Base-by-base conservation (phyloP, 2,888 invertebrate genomes). In the Bellardia pandia region DNA sequence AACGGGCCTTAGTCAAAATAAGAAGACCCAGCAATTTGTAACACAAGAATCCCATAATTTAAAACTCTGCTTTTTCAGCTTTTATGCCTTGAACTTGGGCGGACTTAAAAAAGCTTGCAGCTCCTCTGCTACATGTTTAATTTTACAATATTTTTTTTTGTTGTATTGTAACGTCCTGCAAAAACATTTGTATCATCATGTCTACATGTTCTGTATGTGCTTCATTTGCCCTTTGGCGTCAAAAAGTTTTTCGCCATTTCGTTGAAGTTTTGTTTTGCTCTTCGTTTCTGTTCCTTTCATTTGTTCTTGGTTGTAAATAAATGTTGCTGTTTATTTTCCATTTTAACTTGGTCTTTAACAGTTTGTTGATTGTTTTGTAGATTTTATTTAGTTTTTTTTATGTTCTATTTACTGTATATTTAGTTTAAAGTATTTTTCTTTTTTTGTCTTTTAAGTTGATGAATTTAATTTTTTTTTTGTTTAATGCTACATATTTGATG, bases 211-310 rank as follows among this genome's bases (percentile, higher is more conserved):
- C 16, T 68, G 79, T 53, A 64, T 86, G 82, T 80, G 80, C 42
- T 85, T 85, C 80, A 86, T 88, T 88, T 89, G 88, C 88, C 89
- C 86, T 89, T 83, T 89, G 90, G 90, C 90, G 89, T 88, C 89
- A 77, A 80, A 89, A 90, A 90, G 89, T 90, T 90, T 88, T 89
- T 84, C 89, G 86, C 86, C 83, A 88, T 86, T 88, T 88, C 71
- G 71, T 62, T 60, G 30, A 33, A 77, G 78, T 85, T 82, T 62
- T 75, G 53, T 76, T 40, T 71, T 53, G 53, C 40, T 58, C 85
- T 6, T 5, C 37, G 5, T 37, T 37, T 58, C 16, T 72, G 51
- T 85, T 74, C 23, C 23, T 4, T 33, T 86, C 53, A 58, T 80
- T 79, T 82, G 30, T 85, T 79, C 56, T 69, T 75, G 48, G 62